Percentiles rank a stretch among this genome's conserved stretches.
Conservation (phyloP, 2,888 invertebrate genomes). For the Dyspetes luteomarginatus region DNA sequence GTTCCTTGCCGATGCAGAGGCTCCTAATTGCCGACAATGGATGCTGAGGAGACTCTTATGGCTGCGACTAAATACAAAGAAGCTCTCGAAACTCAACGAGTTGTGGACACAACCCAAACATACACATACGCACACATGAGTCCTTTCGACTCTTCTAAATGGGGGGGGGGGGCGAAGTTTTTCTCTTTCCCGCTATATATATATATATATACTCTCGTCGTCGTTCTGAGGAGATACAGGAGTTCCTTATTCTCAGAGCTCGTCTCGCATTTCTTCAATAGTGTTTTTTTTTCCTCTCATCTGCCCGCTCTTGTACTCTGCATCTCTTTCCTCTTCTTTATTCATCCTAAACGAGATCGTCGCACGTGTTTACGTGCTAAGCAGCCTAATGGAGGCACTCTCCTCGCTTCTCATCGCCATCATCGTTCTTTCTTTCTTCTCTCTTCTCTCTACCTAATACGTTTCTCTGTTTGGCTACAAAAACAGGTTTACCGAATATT, state of each 20-base stretch:
- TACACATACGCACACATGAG: conserved; percentile 1
- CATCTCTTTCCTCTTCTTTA: conserved; percentile 26
- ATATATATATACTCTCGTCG: conserved; percentile 4
- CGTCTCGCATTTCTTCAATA: conserved; percentile 20
- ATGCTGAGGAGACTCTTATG: conserved; percentile 47
- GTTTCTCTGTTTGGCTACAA: conserved; percentile 40
- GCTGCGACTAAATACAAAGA: conserved; percentile 36
- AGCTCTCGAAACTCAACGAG: conserved; percentile 38
- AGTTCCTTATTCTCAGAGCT: conserved; percentile 34
- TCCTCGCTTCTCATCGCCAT: conserved; percentile 40
- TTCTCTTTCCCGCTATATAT: conserved; percentile 13
- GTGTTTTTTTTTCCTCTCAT: conserved; percentile 35
- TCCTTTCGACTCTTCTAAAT: conserved; percentile 44
- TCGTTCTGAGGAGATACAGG: conserved; percentile 10
- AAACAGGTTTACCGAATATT: conserved; percentile 65
- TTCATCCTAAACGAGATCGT: conserved; percentile 77
- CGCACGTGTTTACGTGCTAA: conserved; percentile 78
- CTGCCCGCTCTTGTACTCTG: conserved; percentile 20
- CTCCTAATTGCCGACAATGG: conserved; percentile 79
- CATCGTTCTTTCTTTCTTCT: conserved; percentile 21
- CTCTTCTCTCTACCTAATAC: conserved; percentile 21
- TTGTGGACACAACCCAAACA: conserved; percentile 40
- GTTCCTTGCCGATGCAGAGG: conserved; percentile 72
- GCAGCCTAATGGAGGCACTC: conserved; percentile 77
- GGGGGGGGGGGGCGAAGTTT: conserved; percentile 42